phyloP scores from a whole-genome alignment of 1,140 invertebrate genomes.

The Ruditapes philippinarum region DNA sequence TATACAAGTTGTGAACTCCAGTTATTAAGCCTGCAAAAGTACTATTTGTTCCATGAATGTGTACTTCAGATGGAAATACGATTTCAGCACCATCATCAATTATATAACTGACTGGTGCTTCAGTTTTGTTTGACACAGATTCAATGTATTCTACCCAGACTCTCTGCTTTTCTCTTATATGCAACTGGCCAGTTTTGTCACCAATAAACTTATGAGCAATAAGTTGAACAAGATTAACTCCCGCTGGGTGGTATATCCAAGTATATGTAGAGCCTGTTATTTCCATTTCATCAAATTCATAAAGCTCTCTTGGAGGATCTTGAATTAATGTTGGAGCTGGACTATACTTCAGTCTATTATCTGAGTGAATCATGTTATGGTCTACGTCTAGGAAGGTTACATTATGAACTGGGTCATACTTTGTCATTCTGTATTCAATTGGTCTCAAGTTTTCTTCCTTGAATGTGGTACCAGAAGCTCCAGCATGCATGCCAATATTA shows the following conservation, averaged over 20 bases:
- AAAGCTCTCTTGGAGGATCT: slow-evolving; percentile 71
- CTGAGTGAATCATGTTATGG: slow-evolving; percentile 76
- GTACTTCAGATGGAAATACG: slow-evolving; percentile 75
- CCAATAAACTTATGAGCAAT: slow-evolving; percentile 78
- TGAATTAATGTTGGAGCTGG: slow-evolving; percentile 77
- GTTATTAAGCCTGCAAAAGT: slow-evolving; percentile 77
- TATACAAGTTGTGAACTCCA: slow-evolving; percentile 75
- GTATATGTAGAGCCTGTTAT: slow-evolving; percentile 76
- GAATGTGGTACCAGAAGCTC: slow-evolving; percentile 80
- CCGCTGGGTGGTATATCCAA: slow-evolving; percentile 76
- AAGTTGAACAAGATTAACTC: slow-evolving; percentile 65
- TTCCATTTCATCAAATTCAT: slow-evolving; percentile 80
- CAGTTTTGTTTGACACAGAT: slow-evolving; percentile 77
- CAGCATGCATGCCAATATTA: slow-evolving; percentile 66
- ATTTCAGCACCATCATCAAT: slow-evolving; percentile 77
- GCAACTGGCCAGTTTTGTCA: slow-evolving; percentile 80
- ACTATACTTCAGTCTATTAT: slow-evolving; percentile 73
- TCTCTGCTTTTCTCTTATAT: slow-evolving; percentile 76
- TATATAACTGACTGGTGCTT: slow-evolving; percentile 80
- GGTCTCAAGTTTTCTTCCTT: slow-evolving; percentile 78
- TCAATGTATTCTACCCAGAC: slow-evolving; percentile 80
- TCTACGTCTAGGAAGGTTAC: slow-evolving; percentile 79
- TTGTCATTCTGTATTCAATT: slow-evolving; percentile 79
- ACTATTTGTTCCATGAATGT: slow-evolving; percentile 80
- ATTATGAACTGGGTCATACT: slow-evolving; percentile 78